Percentiles rank a stretch among this genome's conserved stretches.
phyloP scores from a whole-genome alignment of 2,888 invertebrate genomes.

The Epiblema foenella region DNA sequence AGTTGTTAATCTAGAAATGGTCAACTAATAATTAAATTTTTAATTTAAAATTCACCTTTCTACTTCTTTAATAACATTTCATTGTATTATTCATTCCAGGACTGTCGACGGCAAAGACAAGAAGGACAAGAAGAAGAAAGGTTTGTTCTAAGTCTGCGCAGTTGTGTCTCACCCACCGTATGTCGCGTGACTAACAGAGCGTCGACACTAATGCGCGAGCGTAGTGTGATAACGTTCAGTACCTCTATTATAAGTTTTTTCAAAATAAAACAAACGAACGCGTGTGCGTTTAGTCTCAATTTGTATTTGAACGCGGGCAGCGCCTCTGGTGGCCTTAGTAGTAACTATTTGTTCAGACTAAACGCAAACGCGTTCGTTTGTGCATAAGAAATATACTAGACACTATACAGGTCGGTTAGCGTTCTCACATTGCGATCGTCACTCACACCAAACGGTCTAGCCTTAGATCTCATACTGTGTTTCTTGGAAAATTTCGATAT shows the following conservation, averaged over 20 bases:
- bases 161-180: conserved; percentile 74
- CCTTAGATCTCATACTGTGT: conserved; percentile 38
- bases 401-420: conserved; percentile 47
- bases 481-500: conserved; percentile 40
- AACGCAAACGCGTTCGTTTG: too few species aligned
- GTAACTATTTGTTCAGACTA: too few species aligned
- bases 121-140: conserved; percentile 95
- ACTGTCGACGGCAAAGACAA: conserved; percentile 94
- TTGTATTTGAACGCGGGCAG: too few species aligned
- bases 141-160: conserved; percentile 89
- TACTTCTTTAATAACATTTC: conserved; percentile 6
- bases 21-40: too few species aligned
- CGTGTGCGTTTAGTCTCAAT: too few species aligned
- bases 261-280: too few species aligned
- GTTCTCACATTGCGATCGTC: conserved; percentile 50
- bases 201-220: conserved; percentile 48
- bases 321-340: too few species aligned
- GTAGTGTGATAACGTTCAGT: conserved; percentile 42
- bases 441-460: conserved; percentile 39
- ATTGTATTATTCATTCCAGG: conserved; percentile 82
- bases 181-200: conserved; percentile 72
- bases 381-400: too few species aligned
- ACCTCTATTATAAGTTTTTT: too few species aligned
- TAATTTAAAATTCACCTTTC: neutral
- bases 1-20: too few species aligned